Evolutionary conservation across 92 coral and sea anemone species (phyloP).

Genomic region (Bergia puertoricense): DNA sequence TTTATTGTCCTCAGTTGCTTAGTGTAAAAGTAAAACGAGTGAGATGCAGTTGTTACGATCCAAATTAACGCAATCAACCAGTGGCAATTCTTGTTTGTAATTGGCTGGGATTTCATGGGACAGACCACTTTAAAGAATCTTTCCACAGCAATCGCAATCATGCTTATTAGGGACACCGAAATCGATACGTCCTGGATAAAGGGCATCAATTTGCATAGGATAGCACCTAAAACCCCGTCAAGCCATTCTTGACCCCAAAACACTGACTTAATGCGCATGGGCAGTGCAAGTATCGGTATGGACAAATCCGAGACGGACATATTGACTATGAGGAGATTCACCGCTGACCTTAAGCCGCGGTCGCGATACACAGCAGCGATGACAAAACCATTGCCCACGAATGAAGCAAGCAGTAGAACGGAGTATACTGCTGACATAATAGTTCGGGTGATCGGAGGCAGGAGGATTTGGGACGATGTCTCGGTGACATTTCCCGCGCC

Average conservation of each 20-base stretch:
- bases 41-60: conserved; percentile 24
- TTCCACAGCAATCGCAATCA: conserved; percentile 9
- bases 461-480: not conserved
- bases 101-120: conserved; percentile 5
- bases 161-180: conserved; percentile 15
- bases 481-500: conserved; percentile 5
- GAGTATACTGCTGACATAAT: conserved; percentile 18
- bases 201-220: conserved; percentile 10
- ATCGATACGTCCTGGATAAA: conserved; percentile 11
- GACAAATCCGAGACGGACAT: conserved; percentile 26
- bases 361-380: conserved; percentile 28
- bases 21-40: conserved; percentile 23
- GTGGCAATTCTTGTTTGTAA: conserved; percentile 28
- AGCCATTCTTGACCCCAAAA: conserved; percentile 26
- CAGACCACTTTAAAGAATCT: conserved; percentile 16
- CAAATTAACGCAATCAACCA: conserved; percentile 19
- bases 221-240: conserved; percentile 11
- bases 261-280: not conserved
- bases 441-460: conserved; percentile 12
- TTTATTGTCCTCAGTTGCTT: conserved; percentile 9
- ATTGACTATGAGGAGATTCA: conserved; percentile 18
- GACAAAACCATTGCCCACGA: conserved; percentile 31
- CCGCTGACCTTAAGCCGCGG: conserved; percentile 17
- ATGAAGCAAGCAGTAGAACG: conserved; percentile 8
- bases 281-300: conserved; percentile 11